phyloP scores from a whole-genome alignment of 2,113 vertebrate species.

The Ciconia stormi region DNA sequence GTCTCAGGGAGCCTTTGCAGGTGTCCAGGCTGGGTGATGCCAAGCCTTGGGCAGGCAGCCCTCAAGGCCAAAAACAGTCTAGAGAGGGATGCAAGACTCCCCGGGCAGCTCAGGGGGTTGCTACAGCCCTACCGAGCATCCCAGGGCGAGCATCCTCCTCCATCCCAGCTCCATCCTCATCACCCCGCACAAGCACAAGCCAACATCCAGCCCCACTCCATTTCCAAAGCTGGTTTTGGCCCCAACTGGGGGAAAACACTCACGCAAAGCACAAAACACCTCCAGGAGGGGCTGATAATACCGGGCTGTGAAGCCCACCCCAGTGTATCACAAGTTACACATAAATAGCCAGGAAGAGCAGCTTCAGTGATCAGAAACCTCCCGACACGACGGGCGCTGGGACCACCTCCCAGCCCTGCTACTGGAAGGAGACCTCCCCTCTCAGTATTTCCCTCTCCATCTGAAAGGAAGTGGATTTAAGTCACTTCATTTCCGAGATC shows the following conservation, averaged over 20 bases:
- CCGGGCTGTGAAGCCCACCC: neutral
- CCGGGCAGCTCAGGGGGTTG: neutral
- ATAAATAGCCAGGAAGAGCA: neutral
- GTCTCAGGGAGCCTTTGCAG: neutral
- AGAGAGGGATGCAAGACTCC: neutral
- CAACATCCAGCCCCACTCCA: neutral
- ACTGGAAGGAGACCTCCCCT: neutral
- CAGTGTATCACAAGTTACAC: neutral
- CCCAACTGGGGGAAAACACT: neutral
- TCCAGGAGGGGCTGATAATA: neutral
- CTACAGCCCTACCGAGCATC: fast-evolving
- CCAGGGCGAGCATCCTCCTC: fast-evolving
- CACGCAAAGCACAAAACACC: neutral
- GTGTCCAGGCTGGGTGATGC: fast-evolving
- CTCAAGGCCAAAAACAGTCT: neutral
- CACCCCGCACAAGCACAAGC: neutral
- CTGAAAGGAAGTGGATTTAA: neutral
- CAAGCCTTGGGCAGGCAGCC: neutral
- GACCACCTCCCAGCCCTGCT: neutral
- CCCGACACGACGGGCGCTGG: neutral
- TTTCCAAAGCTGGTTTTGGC: neutral
- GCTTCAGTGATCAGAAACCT: neutral
- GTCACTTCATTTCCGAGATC: neutral
- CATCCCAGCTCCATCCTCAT: neutral
- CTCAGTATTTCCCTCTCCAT: neutral